phyloP scores from a whole-genome alignment of 2,113 vertebrate species.

The Chaetodon trifascialis region DNA sequence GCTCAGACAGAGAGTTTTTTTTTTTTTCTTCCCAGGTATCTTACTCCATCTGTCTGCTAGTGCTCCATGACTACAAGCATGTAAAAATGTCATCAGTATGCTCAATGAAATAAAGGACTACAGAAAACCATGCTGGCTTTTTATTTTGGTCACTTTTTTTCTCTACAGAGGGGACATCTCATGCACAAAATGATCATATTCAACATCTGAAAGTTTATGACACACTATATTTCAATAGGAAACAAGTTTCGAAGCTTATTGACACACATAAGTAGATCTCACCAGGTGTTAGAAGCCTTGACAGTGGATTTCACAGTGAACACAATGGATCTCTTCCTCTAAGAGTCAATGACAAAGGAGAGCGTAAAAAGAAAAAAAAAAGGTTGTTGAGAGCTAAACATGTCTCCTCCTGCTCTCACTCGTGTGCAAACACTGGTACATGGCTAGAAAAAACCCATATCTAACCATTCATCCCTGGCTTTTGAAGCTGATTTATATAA shows the following conservation, averaged over 20 bases:
- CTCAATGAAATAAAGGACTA: slow-evolving; percentile 64
- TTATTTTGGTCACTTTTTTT: slow-evolving; percentile 23
- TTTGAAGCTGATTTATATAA: not conserved
- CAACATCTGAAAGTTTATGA: not conserved
- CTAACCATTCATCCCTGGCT: slow-evolving; percentile 2
- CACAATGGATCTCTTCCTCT: no score
- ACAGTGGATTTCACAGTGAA: not conserved
- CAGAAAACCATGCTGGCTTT: slow-evolving; percentile 12
- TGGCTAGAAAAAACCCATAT: not conserved
- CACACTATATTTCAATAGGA: not conserved
- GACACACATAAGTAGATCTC: not conserved
- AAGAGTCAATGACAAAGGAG: slow-evolving; percentile 34
- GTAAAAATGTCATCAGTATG: slow-evolving; percentile 28
- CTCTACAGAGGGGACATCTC: not conserved
- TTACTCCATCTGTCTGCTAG: not conserved
- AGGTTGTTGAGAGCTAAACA: slow-evolving; percentile 50
- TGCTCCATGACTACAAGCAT: slow-evolving; percentile 8
- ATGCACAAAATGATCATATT: not conserved
- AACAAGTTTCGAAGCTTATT: not conserved
- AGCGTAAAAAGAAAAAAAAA: slow-evolving; percentile 11
- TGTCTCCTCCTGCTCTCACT: slow-evolving; percentile 34
- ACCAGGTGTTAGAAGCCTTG: not conserved
- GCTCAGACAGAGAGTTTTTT: slow-evolving; percentile 16
- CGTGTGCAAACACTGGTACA: not conserved
- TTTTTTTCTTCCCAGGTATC: not conserved